Base-by-base conservation (phyloP, 2,888 invertebrate genomes). In the Rambutsinella grinnellia region DNA sequence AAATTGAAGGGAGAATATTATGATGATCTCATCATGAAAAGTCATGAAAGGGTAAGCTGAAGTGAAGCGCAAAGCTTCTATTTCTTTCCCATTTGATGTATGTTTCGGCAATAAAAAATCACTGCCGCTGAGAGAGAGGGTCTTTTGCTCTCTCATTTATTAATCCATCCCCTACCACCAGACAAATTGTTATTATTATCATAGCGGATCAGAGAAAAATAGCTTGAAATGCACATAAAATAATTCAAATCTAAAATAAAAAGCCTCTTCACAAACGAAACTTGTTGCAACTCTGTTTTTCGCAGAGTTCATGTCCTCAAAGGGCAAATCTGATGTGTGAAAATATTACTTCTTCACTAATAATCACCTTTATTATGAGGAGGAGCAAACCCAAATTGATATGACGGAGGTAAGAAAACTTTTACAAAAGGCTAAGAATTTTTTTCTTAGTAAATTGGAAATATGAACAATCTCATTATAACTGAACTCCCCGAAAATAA, bases 241-340 rank as follows among this genome's bases (percentile, higher is more conserved):
- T n/a, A n/a, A n/a, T n/a, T n/a, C n/a, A n/a, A n/a, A n/a, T n/a
- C n/a, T n/a, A n/a, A n/a, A n/a, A n/a, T n/a, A n/a, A n/a, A n/a
- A n/a, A n/a, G n/a, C n/a, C n/a, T n/a, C n/a, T n/a, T n/a, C n/a
- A 6, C 27, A 21, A 71, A 63, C 27, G 66, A 67, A 75, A 75
- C 76, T 63, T 65, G 76, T 57, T 76, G 69, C 67, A 68, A 46
- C 28, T n/a, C 54, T 19, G 47, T 51, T 72, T 60, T 76, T 70
- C 58, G 69, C 76, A 76, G 60, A 76, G 76, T 76, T 76, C 63
- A 76, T 76, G 76, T 76, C 76, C 76, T 76, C n/a, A n/a, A n/a
- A n/a, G n/a, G n/a, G n/a, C n/a, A n/a, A n/a, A n/a, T n/a, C n/a
- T n/a, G n/a, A n/a, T n/a, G n/a, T n/a, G n/a, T n/a, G n/a, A n/a